Conservation (phyloP, 2,888 invertebrate genomes). For the Catotricha subobsoleta region DNA sequence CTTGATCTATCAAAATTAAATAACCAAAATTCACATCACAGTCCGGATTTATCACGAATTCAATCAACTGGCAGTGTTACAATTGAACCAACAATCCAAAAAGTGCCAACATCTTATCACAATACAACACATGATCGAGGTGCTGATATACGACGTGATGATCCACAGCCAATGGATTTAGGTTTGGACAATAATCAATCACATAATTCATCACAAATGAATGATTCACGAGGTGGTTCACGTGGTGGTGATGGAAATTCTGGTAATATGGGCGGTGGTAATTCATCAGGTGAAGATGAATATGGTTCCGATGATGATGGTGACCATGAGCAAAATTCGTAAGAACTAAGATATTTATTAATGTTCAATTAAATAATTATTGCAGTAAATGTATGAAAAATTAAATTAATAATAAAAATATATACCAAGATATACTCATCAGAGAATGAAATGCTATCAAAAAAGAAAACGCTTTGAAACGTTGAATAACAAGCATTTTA, state of each 20-base stretch:
- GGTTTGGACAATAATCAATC: slow-evolving; percentile 13
- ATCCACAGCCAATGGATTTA: slow-evolving; percentile 28
- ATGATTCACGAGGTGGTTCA: slow-evolving; percentile 17
- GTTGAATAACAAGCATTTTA: background rate
- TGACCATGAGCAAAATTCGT: slow-evolving; percentile 12
- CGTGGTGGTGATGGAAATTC: slow-evolving; percentile 26
- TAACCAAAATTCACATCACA: background rate
- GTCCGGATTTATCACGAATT: slow-evolving; percentile 9
- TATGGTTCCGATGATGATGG: slow-evolving; percentile 29
- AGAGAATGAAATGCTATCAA: background rate
- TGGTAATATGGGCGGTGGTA: slow-evolving; percentile 15
- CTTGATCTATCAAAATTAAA: slow-evolving; percentile 24
- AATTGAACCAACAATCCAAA: slow-evolving; percentile 20
- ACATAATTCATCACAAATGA: background rate
- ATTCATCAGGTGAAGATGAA: slow-evolving; percentile 24
- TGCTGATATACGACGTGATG: slow-evolving; percentile 22
- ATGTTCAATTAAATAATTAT: slow-evolving; percentile 7
- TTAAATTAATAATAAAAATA: background rate
- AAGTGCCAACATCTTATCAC: slow-evolving; percentile 6
- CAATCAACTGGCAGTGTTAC: slow-evolving; percentile 15
- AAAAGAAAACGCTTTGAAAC: background rate
- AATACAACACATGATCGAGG: slow-evolving; percentile 9
- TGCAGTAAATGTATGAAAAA: slow-evolving; percentile 5
- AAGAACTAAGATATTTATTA: background rate
- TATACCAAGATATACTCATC: too few species aligned